Conservation (phyloP, 2,113 vertebrate genomes). For the Rhipidura dahli region DNA sequence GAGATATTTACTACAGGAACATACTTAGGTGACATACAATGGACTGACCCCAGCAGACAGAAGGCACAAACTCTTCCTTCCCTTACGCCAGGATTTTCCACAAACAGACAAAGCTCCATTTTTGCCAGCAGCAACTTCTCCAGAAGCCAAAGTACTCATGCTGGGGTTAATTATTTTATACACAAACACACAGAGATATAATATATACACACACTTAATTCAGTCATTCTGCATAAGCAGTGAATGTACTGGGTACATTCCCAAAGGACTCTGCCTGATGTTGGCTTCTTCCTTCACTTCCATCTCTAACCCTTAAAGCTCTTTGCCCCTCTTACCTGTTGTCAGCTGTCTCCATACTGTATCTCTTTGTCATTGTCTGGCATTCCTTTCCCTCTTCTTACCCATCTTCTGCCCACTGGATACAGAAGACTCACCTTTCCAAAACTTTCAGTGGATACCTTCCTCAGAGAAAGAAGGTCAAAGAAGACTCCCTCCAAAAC, state of each 20-base stretch:
- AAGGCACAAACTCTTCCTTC: neutral
- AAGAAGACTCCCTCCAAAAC: neutral
- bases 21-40: neutral
- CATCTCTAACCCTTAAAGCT: neutral
- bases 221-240: neutral
- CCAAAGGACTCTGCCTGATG: neutral
- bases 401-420: neutral
- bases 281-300: neutral
- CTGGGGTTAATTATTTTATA: neutral
- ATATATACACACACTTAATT: neutral
- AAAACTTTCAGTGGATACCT: neutral
- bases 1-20: neutral
- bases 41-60: neutral
- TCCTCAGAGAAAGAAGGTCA: neutral
- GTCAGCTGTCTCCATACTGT: neutral
- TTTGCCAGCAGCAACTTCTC: neutral
- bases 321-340: neutral
- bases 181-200: fast-evolving
- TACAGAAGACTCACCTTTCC: neutral
- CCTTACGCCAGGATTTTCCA: neutral
- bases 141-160: neutral
- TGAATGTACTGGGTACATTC: neutral
- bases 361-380: neutral
- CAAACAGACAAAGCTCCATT: neutral
- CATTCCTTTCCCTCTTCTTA: neutral